Evolutionary conservation across 1,140 invertebrate species (phyloP).

Genomic region (Drosophila dunni): DNA sequence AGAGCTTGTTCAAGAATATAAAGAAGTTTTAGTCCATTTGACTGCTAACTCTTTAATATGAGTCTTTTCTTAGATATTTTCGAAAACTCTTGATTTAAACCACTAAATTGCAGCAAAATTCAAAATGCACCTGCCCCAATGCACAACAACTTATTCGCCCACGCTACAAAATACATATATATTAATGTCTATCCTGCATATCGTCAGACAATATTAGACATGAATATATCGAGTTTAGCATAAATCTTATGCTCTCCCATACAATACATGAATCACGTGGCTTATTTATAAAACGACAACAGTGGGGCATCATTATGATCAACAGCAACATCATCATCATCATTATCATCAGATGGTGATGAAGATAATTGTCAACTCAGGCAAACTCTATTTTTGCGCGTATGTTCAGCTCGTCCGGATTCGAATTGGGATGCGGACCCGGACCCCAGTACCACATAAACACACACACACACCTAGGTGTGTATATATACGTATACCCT

Average conservation of each 20-base stretch:
- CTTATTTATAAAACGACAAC: constrained; percentile 74
- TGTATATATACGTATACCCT: constrained; percentile 4
- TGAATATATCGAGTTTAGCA: constrained; percentile 43
- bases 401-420: constrained; percentile 52
- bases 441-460: constrained; percentile 7
- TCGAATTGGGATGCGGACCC: constrained; percentile 31
- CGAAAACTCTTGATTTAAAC: not conserved
- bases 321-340: constrained; percentile 35
- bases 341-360: constrained; percentile 37
- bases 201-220: constrained; percentile 34
- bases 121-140: constrained; percentile 56
- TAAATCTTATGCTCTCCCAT: constrained; percentile 32
- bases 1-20: too few relatives aligned
- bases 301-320: constrained; percentile 49
- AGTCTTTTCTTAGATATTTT: too few relatives aligned
- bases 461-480: not conserved
- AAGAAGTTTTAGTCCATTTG: too few relatives aligned
- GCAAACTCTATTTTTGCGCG: constrained; percentile 77
- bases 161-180: constrained; percentile 9
- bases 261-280: constrained; percentile 69
- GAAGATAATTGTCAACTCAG: constrained; percentile 42
- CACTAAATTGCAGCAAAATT: not conserved
- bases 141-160: constrained; percentile 50
- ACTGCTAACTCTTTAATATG: too few relatives aligned
- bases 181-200: not conserved